A percentile compares a stretch with the other conserved stretches of the same genome.
Evolutionary conservation across 2,888 invertebrate species (phyloP).

Genomic region (Andrena flavipes): DNA sequence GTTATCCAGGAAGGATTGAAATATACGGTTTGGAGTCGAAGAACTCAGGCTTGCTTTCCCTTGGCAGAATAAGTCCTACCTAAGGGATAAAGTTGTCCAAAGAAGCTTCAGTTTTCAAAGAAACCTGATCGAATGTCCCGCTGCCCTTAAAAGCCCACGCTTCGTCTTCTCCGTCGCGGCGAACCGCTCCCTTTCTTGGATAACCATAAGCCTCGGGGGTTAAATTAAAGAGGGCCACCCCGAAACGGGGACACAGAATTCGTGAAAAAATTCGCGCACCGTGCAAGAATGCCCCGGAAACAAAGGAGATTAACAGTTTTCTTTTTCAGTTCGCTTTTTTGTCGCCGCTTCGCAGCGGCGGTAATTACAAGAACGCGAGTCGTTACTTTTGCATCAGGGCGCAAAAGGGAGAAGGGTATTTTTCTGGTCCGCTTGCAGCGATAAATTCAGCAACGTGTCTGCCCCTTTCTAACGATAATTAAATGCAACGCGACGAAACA

Average conservation of each 20-base stretch:
- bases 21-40: background rate
- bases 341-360: background rate
- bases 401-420: conserved; percentile 4
- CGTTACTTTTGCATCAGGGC: conserved; percentile 40
- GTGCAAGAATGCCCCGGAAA: background rate
- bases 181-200: background rate
- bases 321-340: conserved; percentile 6
- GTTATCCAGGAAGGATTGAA: background rate
- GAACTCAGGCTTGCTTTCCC: background rate
- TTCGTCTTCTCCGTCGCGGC: background rate
- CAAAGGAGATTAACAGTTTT: conserved; percentile 35
- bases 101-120: background rate
- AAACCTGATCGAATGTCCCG: background rate
- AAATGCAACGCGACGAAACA: conserved; percentile 1
- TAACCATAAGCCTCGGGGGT: background rate
- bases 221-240: background rate
- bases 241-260: background rate
- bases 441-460: conserved; percentile 25
- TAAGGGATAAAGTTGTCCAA: background rate
- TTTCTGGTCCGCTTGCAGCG: background rate
- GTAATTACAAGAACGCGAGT: conserved; percentile 39
- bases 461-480: conserved; percentile 21
- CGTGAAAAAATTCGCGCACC: conserved; percentile 1
- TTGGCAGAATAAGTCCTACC: background rate
- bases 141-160: background rate